Evolutionary conservation across 2,113 vertebrate genomes (phyloP).

Genomic region (Pomatorhinus ruficollis): DNA sequence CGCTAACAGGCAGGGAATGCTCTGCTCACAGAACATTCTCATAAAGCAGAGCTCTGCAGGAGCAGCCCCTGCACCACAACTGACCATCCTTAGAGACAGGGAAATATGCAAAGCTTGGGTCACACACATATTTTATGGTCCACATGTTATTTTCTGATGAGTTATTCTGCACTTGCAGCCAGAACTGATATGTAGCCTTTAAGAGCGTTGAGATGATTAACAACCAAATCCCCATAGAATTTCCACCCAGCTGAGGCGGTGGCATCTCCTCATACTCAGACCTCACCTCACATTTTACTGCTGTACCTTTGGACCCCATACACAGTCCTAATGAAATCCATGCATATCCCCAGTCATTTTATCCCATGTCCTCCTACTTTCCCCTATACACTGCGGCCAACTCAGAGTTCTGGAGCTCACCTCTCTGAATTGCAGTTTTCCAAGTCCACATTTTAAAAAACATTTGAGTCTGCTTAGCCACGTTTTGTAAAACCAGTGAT

Average conservation of each 20-base stretch:
- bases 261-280: background rate
- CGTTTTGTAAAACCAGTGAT: background rate
- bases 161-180: background rate
- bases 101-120: background rate
- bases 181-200: background rate
- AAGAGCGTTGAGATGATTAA: background rate
- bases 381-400: background rate
- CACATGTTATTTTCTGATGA: background rate
- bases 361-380: background rate
- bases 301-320: background rate
- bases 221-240: background rate
- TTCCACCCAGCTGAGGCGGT: background rate
- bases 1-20: background rate
- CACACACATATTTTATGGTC: accelerated
- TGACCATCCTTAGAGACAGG: background rate
- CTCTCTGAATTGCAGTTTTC: background rate
- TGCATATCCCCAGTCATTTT: background rate
- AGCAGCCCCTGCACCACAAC: background rate
- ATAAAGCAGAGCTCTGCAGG: background rate
- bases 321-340: background rate
- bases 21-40: background rate
- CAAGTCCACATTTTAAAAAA: background rate
- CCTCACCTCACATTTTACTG: background rate
- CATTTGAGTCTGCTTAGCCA: background rate
- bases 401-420: background rate